Evolutionary conservation across 1,140 invertebrate genomes (phyloP), one percentile per base, ranked within the genome.

Genomic region (Penaeus vannamei): DNA sequence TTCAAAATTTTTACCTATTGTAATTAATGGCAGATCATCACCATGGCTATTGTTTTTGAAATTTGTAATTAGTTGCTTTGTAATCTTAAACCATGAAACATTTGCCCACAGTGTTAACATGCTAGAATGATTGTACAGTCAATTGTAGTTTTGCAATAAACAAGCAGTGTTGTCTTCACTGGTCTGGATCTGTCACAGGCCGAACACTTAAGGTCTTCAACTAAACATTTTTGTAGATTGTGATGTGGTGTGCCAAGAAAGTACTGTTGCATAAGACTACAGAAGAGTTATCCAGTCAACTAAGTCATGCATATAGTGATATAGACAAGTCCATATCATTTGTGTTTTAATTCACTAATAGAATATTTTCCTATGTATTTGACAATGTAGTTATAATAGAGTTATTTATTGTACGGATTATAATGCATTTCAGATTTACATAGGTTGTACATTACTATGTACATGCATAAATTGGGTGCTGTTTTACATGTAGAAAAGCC

Each of bases 361-460:
- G 82, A 89, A 82, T 89, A 89, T 89, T 89, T 89, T 89, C 87
- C 66, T 89, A 89, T 89, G 82, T 89, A 72, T 77, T 84, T 89
- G 87, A 89, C 53, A 53, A 69, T 84, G 82, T 89, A 89, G 87
- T 84, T 89, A 82, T 89, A 84, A 59, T 64, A 87, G 84, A 89
- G 87, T 89, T 89, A 89, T 89, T 84, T 89, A 89, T 89, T 89
- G 80, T 87, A 83, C 72, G 84, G 72, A 89, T 84, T 89, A 89
- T 89, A 77, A 83, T 83, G 86, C 82, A 89, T 89, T 89, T 84
- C 60, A 77, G 61, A 79, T 64, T 17, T 87, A 83, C 53, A 81
- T 86, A 76, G 85, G 85, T 86, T 86, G 77, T 76, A 80, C 46
- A 84, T 23, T 26, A 42, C 82, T 84, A 42, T 84, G 82, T 62